These are phyloP conservation scores for Psittacula cyanocephala DNA, from an alignment of 2,113 vertebrate genomes.

Conservation along the genomic window DNA sequence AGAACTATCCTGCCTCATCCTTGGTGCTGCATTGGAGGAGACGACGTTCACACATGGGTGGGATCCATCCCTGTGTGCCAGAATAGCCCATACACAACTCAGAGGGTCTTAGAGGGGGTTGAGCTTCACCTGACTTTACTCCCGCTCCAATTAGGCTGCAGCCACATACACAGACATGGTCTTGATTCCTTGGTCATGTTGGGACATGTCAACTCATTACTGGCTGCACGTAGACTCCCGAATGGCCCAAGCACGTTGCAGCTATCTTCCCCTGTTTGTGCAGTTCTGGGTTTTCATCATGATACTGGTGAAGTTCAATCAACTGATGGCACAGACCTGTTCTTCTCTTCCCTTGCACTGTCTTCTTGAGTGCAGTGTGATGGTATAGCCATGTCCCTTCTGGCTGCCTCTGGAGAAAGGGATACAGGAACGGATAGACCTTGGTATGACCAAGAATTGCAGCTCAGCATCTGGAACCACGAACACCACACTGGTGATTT, in stretches of 20 bases:
- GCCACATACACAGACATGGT: neutral
- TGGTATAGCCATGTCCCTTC: neutral
- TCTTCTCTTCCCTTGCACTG: neutral
- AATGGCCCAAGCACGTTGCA: neutral
- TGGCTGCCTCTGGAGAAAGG: neutral
- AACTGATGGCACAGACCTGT: neutral
- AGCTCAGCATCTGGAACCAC: neutral
- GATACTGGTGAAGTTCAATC: rapidly evolving
- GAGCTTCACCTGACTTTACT: neutral
- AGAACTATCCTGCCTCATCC: neutral
- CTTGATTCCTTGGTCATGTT: neutral
- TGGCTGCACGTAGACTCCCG: neutral
- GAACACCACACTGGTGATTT: neutral
- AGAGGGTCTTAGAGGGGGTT: neutral
- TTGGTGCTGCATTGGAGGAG: neutral
- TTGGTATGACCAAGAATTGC: neutral
- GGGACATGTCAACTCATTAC: neutral
- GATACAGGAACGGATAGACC: neutral
- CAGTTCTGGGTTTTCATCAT: neutral
- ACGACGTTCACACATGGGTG: too few species aligned
- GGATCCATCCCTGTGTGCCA: neutral
- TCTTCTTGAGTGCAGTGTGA: neutral
- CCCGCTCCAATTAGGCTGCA: neutral
- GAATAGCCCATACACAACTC: rapidly evolving
- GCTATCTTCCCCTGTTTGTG: neutral